Evolutionary conservation across 2,113 vertebrate species (phyloP), one percentile per base, ranked within the genome.

Genomic region (Pyxicephalus adspersus): DNA sequence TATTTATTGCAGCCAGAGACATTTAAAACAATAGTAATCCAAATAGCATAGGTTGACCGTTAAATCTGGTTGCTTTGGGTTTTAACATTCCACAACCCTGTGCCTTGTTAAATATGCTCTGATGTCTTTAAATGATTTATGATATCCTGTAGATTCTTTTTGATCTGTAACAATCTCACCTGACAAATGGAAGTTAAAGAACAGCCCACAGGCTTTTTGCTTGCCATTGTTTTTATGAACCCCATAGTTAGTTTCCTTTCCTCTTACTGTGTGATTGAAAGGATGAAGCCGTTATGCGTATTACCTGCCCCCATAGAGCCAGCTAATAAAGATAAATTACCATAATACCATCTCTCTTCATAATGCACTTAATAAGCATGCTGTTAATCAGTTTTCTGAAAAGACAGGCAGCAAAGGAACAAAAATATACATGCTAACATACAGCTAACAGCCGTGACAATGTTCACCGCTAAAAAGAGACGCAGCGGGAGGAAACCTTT

Each of bases 261-360:
- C 55, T 57, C 77, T 61, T 45, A 29, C 77, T 63, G 77, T 52
- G 65, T 50, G 55, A 80, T 61, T 80, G 77, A 71, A 71, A 80
- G 57, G 77, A 71, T 80, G 77, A 71, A 60, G 77, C 66, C 68
- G 55, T 80, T 80, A 63, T 70, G 60, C 45, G 29, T 11, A 65
- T 70, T 71, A 80, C 54, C 77, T 80, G 77, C 77, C 55, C 61
- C 77, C 38, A 63, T 71, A 67, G 19, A 63, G 19, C 54, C 31
- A 17, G 54, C 50, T 80, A 80, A 63, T 80, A 80, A 38, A 80
- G 77, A 80, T 63, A 71, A 61, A 80, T 80, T 80, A 80, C 55
- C 77, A 80, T 80, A 80, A 80, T 79, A 55, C 31, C 65, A 45
- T 68, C 54, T 20, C 64, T 45, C n/a, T 13, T 52, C 54, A 79